Evolutionary conservation across 2,888 invertebrate genomes (phyloP).

Genomic region (Luperina nickerlii): DNA sequence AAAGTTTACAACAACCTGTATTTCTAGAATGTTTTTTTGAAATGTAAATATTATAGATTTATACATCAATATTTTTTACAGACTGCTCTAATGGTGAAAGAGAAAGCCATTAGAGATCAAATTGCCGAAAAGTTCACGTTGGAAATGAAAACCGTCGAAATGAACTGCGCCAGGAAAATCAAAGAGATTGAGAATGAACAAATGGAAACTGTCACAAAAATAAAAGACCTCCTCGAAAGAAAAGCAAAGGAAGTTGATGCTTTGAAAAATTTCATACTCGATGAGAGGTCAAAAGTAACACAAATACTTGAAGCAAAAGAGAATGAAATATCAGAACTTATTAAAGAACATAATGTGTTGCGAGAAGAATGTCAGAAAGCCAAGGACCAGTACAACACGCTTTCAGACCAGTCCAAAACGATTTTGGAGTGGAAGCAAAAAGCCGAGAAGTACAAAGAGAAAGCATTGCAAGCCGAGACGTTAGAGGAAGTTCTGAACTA

Average conservation of each 20-base stretch:
- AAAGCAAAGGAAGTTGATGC: conserved; percentile 90
- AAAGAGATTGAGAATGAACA: conserved; percentile 89
- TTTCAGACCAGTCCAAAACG: conserved; percentile 51
- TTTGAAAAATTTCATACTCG: conserved; percentile 87
- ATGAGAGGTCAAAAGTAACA: conserved; percentile 88
- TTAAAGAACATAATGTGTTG: conserved; percentile 84
- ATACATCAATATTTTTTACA: conserved; percentile 70
- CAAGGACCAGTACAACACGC: conserved; percentile 70
- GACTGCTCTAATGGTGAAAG: conserved; percentile 89
- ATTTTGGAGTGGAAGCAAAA: conserved; percentile 81
- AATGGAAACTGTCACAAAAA: conserved; percentile 82
- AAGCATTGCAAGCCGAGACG: conserved; percentile 78
- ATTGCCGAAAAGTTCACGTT: conserved; percentile 92
- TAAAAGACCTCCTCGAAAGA: conserved; percentile 87
- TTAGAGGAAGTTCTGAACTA: conserved; percentile 82
- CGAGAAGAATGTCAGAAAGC: conserved; percentile 82
- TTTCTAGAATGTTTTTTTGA: no score
- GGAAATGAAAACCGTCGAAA: conserved; percentile 91
- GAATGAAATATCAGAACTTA: conserved; percentile 85
- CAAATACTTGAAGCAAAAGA: conserved; percentile 89
- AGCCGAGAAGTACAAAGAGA: conserved; percentile 83
- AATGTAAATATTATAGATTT: not conserved
- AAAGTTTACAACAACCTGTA: not conserved
- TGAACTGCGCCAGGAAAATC: conserved; percentile 87
- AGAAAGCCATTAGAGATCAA: conserved; percentile 91